These are phyloP conservation scores for Enteromius treurensis DNA, from an alignment of 2,797 vertebrate genomes.

Conservation along the genomic window DNA sequence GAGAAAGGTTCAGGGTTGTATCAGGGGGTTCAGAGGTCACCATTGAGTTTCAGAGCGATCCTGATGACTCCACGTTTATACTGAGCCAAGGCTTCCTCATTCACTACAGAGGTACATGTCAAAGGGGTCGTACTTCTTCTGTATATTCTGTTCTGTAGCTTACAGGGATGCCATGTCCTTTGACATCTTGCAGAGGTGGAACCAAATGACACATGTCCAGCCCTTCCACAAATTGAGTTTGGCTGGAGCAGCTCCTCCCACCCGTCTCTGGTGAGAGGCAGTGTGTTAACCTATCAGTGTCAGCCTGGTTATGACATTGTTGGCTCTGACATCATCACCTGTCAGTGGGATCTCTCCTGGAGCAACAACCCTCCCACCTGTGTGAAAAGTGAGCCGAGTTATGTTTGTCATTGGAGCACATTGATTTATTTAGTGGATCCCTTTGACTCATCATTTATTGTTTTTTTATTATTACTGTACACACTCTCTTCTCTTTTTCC, in stretches of 20 bases:
- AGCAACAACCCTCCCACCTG: constrained; percentile 89
- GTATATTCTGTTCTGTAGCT: background rate
- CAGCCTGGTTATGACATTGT: constrained; percentile 92
- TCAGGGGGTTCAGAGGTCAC: constrained; percentile 89
- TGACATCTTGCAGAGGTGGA: constrained; percentile 82
- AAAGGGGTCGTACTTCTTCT: background rate
- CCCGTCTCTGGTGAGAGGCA: constrained; percentile 87
- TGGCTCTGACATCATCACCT: constrained; percentile 92
- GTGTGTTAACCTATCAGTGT: constrained; percentile 92
- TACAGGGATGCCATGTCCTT: constrained; percentile 2
- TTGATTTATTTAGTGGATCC: background rate
- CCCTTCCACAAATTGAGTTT: constrained; percentile 84
- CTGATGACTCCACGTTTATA: constrained; percentile 85
- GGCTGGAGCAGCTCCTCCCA: constrained; percentile 93
- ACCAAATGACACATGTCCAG: constrained; percentile 90
- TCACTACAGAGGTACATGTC: constrained; percentile 84
- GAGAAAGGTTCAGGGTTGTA: constrained; percentile 86
- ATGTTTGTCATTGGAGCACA: background rate
- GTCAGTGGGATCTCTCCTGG: constrained; percentile 95
- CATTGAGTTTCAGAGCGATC: constrained; percentile 92
- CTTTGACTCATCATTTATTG: background rate
- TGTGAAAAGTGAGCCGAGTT: constrained; percentile 82
- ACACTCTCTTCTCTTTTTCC: constrained; percentile 4
- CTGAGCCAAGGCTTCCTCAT: constrained; percentile 91
- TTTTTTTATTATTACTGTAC: constrained; percentile 26